phyloP scores from a whole-genome alignment of 2,888 invertebrate genomes.

The Caradrina clavipalpis region DNA sequence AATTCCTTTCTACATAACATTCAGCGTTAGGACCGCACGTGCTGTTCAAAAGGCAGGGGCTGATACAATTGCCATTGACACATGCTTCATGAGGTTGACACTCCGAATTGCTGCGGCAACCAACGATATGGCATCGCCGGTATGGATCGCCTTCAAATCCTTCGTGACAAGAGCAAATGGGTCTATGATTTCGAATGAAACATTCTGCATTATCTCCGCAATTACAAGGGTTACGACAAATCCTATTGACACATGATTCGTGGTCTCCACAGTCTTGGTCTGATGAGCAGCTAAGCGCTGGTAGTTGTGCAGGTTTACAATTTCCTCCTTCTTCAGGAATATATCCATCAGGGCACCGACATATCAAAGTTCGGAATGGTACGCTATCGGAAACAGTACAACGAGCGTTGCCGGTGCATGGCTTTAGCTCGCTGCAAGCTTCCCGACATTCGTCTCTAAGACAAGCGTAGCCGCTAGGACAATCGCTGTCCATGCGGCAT shows the following conservation, averaged over 20 bases:
- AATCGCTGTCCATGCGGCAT: conserved; percentile 95
- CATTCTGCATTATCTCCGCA: conserved; percentile 97
- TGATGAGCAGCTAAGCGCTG: conserved; percentile 94
- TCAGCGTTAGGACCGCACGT: conserved; percentile 96
- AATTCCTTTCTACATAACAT: conserved; percentile 94
- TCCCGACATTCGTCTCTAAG: conserved; percentile 94
- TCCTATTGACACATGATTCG: conserved; percentile 96
- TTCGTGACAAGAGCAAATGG: conserved; percentile 96
- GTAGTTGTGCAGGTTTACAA: conserved; percentile 93
- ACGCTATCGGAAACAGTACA: conserved; percentile 96
- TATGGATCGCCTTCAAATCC: conserved; percentile 97
- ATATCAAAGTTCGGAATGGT: conserved; percentile 96
- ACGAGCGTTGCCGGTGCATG: conserved; percentile 94
- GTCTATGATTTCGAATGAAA: conserved; percentile 95
- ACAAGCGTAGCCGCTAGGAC: conserved; percentile 95
- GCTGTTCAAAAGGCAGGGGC: conserved; percentile 95
- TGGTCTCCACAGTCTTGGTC: conserved; percentile 95
- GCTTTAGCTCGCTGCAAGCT: conserved; percentile 94
- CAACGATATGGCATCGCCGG: conserved; percentile 94
- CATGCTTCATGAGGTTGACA: conserved; percentile 96
- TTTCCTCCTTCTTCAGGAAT: conserved; percentile 95
- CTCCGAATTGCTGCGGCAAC: conserved; percentile 95
- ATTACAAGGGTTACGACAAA: conserved; percentile 96
- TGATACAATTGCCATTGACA: conserved; percentile 95
- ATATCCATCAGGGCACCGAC: conserved; percentile 96